A percentile compares a stretch with the other conserved stretches of the same genome.
Evolutionary conservation across 2,888 invertebrate genomes (phyloP).

Genomic region (Hedychridium roseum): DNA sequence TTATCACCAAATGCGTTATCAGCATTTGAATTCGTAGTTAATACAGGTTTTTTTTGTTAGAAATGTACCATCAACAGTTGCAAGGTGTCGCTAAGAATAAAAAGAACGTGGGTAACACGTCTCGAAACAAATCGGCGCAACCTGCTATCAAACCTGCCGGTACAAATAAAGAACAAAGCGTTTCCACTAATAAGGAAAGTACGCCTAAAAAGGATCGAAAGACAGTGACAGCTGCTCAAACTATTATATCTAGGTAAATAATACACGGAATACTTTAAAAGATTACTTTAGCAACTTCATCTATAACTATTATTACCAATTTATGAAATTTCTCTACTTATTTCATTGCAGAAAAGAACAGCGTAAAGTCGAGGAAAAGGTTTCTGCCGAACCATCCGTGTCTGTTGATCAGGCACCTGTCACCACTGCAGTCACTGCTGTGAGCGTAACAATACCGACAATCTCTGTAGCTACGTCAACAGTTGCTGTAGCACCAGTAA

Average conservation of each 20-base stretch:
- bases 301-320: not conserved
- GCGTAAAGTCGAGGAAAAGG: constrained; percentile 46
- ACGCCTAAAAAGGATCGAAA: constrained; percentile 58
- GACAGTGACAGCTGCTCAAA: constrained; percentile 36
- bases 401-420: constrained; percentile 34
- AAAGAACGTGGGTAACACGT: constrained; percentile 61
- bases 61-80: constrained; percentile 74
- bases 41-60: constrained; percentile 63
- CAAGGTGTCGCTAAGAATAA: constrained; percentile 70
- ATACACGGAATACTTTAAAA: too few species aligned
- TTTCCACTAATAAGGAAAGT: constrained; percentile 56
- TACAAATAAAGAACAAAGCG: constrained; percentile 65
- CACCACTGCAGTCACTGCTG: constrained; percentile 26
- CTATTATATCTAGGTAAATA: constrained; percentile 44
- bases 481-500: constrained; percentile 22
- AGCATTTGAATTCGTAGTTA: not conserved
- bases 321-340: too few species aligned
- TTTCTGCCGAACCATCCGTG: constrained; percentile 34
- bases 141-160: constrained; percentile 52
- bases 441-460: constrained; percentile 34
- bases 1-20: not conserved
- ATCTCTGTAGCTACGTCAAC: constrained; percentile 29
- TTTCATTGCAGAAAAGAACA: constrained; percentile 42
- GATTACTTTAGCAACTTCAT: too few species aligned
- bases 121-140: constrained; percentile 54